Conservation (phyloP, 2,113 vertebrate genomes). For the Oreotrochilus melanogaster region DNA sequence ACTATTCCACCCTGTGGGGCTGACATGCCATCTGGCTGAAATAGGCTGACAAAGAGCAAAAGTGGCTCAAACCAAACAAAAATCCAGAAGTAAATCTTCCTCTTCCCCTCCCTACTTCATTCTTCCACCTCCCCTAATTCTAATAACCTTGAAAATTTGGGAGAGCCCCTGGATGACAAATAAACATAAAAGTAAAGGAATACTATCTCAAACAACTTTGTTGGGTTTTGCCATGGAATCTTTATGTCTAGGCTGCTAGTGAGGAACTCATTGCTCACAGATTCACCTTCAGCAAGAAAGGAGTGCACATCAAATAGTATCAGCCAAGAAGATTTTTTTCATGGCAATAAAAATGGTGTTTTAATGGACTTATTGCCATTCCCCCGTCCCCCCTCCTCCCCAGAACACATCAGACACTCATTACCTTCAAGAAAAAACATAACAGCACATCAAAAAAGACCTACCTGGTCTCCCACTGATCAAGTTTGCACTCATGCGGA, state of each 20-base stretch:
- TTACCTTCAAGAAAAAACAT: background rate
- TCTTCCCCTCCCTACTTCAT: background rate
- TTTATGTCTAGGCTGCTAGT: background rate
- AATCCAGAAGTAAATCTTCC: accelerated
- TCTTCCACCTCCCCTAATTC: background rate
- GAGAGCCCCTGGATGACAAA: background rate
- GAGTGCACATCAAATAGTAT: background rate
- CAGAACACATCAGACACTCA: background rate
- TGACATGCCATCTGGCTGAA: background rate
- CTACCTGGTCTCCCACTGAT: background rate
- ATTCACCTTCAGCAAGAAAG: background rate
- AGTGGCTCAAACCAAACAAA: background rate
- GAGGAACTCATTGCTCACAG: background rate
- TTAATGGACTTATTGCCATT: too few relatives aligned
- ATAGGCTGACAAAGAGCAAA: background rate
- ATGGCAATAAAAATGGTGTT: background rate
- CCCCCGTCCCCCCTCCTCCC: background rate
- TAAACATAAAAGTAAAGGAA: background rate
- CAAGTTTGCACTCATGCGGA: background rate
- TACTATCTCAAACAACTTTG: background rate
- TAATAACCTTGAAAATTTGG: background rate
- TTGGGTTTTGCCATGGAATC: background rate
- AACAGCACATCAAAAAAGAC: background rate
- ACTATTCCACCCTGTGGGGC: background rate
- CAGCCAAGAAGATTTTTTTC: background rate